Percentiles rank a stretch among this genome's conserved stretches.
Conservation (phyloP, 2,113 vertebrate species). For the Salvelinus namaycush region DNA sequence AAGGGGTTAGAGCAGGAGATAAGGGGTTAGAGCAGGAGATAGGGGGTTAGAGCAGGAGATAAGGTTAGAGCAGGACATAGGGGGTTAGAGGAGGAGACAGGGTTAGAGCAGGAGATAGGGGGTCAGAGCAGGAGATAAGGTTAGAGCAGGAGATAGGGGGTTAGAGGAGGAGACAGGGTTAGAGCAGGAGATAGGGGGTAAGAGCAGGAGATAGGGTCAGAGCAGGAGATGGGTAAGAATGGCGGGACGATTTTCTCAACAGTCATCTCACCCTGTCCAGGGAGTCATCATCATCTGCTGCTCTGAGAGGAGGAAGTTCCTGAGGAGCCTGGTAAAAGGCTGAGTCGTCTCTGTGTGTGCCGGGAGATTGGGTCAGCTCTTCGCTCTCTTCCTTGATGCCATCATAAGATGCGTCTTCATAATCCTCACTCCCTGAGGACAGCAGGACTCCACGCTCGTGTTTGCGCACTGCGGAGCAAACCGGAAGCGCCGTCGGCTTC, state of each 20-base stretch:
- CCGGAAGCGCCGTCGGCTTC: neutral
- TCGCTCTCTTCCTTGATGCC: conserved; percentile 44
- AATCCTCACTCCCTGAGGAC: conserved; percentile 68
- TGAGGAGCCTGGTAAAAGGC: conserved; percentile 72
- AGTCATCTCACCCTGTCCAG: conserved; percentile 83
- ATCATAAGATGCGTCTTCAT: conserved; percentile 69
- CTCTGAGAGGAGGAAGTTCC: conserved; percentile 55
- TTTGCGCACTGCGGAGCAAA: neutral
- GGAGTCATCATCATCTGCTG: conserved; percentile 62
- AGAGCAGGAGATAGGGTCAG: neutral
- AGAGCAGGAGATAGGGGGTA: no score
- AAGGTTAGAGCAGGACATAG: conserved; percentile 32
- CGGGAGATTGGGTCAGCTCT: conserved; percentile 26
- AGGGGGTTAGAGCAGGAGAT: no score
- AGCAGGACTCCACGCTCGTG: conserved; percentile 18
- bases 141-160: conserved; percentile 41
- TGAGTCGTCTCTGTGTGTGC: conserved; percentile 71
- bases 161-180: conserved; percentile 31
- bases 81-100: conserved; percentile 30
- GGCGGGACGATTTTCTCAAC: conserved; percentile 49
- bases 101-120: neutral
- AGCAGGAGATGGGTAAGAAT: conserved; percentile 49
- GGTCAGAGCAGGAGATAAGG: conserved; percentile 29
- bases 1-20: conserved; percentile 40
- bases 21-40: no score